A percentile compares a stretch with the other conserved stretches of the same genome.
phyloP scores from a whole-genome alignment of 2,113 vertebrate genomes.

The Tyto alba region DNA sequence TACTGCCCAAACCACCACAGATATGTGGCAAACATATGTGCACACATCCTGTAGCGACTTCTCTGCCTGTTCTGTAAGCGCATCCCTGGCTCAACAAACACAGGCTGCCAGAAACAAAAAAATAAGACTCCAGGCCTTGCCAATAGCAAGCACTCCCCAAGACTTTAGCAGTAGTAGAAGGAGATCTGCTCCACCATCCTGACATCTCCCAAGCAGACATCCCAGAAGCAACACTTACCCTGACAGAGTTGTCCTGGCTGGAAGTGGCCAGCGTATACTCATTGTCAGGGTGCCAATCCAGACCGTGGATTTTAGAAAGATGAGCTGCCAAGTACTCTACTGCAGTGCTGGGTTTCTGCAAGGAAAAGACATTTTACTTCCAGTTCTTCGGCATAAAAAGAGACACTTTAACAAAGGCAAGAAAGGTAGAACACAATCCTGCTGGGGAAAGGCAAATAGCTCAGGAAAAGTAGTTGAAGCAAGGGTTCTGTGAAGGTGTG shows the following conservation, averaged over 20 bases:
- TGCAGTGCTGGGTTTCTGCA: slow-evolving; percentile 94
- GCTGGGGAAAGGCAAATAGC: background rate
- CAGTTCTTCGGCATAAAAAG: background rate
- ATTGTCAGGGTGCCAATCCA: slow-evolving; percentile 97
- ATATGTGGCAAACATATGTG: background rate
- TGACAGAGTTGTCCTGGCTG: slow-evolving; percentile 97
- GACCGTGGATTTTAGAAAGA: slow-evolving; percentile 94
- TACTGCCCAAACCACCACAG: background rate
- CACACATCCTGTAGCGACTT: background rate
- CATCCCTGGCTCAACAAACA: background rate
- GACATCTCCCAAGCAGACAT: background rate
- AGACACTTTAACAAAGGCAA: background rate
- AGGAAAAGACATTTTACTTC: slow-evolving; percentile 10
- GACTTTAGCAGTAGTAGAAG: background rate
- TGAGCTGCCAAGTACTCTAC: slow-evolving; percentile 95
- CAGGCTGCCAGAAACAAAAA: background rate
- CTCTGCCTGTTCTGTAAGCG: background rate
- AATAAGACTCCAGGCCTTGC: background rate
- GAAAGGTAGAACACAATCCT: background rate
- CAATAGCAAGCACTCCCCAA: background rate
- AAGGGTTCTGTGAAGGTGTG: background rate
- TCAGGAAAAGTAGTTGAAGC: background rate
- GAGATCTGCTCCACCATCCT: background rate
- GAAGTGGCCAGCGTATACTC: slow-evolving; percentile 93
- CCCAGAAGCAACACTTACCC: slow-evolving; percentile 71